Base-by-base conservation (phyloP, 2,113 vertebrate genomes). In the Strix uralensis region DNA sequence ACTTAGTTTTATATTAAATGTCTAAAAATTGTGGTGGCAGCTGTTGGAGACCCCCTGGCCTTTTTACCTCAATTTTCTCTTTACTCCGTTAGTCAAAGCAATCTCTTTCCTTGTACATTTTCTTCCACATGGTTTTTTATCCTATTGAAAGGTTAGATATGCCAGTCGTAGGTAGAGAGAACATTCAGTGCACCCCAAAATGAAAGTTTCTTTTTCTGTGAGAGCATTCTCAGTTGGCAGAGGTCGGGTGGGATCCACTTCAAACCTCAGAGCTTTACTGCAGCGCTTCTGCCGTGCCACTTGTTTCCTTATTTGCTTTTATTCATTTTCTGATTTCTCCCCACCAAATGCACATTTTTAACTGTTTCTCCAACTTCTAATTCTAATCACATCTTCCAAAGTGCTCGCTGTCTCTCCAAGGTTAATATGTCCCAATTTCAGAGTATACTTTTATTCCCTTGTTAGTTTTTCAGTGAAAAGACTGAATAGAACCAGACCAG, bases 81-180 rank as follows among this genome's bases (percentile, higher is more conserved):
- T 65, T 22, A 21, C 44, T 58, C 38, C 1, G 0, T 47, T 57
- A 70, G 49, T 36, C 25, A 32, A 32, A 54, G 25, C 15, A 15
- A 26, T 66, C 46, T 74, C 47, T 27, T 69, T 55, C 30, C 78
- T 65, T 26, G 5, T 32, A 10, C 34, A 2, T 52, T 91, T 66
- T 79, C 30, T 18, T 67, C 47, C 57, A 44, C 0, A 0, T 54
- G 38, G 0, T 27, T 55, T 79, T 81, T 88, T 38, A 7, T 36
- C 62, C 49, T 46, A 6, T 6, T 42, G 65, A 63, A 32, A 62
- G n/a, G 21, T 10, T 62, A 46, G n/a, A 8, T 36, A 0, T 38
- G 38, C 59, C 32, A 22, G 25, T 42, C 51, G 5, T 57, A 42
- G 62, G 26, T 1, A 52, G 36, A n/a, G 40, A 44, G 38, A 81